These are phyloP conservation scores for Phalacrocorax carbo DNA, from an alignment of 2,113 vertebrate species.

Conservation along the genomic window DNA sequence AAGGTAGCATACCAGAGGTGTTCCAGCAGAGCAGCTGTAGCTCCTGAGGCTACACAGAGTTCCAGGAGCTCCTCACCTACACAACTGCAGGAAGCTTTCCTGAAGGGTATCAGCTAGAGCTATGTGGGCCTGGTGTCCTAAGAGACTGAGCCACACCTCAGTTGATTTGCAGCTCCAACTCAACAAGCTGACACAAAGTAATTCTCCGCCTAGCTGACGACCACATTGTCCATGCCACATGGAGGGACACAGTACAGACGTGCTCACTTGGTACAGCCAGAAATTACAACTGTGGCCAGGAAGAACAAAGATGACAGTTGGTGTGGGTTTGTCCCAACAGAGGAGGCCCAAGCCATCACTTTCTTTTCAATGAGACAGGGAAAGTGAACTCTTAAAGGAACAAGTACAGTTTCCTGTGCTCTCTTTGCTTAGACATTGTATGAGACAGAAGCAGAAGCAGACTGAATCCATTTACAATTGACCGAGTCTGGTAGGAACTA, in stretches of 20 bases:
- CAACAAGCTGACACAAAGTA: neutral
- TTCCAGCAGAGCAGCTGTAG: neutral
- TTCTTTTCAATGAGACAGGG: neutral
- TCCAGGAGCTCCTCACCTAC: neutral
- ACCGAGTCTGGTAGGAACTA: neutral
- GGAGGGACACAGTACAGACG: neutral
- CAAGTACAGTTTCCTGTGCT: neutral
- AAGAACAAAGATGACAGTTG: neutral
- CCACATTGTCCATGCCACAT: accelerated
- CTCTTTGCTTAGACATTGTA: neutral
- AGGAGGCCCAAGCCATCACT: neutral
- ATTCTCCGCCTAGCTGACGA: neutral
- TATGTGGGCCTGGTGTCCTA: accelerated
- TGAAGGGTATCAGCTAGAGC: neutral
- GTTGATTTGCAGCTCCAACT: neutral
- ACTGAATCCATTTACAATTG: neutral
- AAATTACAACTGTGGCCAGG: neutral
- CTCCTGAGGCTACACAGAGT: neutral
- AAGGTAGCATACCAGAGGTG: neutral
- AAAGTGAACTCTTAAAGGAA: neutral
- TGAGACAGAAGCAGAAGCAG: neutral
- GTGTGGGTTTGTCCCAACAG: neutral
- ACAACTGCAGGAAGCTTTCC: neutral
- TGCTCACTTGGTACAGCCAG: neutral
- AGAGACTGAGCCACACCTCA: neutral